These are phyloP conservation scores for Xyrichtys novacula DNA, from an alignment of 2,797 vertebrate species.

Conservation along the genomic window DNA sequence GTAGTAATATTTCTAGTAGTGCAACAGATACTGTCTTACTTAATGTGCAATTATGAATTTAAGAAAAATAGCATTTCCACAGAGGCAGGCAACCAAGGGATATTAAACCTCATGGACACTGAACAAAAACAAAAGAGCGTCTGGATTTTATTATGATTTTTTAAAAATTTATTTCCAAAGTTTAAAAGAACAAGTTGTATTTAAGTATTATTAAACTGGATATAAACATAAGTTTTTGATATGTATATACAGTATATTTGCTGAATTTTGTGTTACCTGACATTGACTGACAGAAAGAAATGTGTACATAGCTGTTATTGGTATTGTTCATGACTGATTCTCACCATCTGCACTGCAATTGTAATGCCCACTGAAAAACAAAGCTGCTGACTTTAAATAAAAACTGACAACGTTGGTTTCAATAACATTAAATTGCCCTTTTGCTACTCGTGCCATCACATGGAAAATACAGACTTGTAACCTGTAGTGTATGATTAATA, in stretches of 20 bases:
- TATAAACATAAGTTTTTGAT: no score
- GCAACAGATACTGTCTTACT: neutral
- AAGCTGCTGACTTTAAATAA: no score
- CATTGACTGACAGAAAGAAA: slow-evolving; percentile 1
- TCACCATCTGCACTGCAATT: neutral
- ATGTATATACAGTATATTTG: no score
- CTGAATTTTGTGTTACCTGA: neutral
- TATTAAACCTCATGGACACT: neutral
- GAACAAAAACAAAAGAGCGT: neutral
- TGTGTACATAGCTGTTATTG: neutral
- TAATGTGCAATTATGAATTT: neutral
- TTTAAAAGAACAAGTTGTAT: neutral
- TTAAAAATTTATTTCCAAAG: neutral
- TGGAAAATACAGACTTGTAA: neutral
- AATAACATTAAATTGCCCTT: slow-evolving; percentile 10
- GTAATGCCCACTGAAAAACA: no score
- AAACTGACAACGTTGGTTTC: slow-evolving; percentile 6
- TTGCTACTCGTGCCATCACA: neutral
- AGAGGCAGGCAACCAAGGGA: neutral
- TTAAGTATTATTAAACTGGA: no score
- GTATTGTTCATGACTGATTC: neutral
- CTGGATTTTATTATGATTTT: neutral
- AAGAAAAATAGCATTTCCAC: neutral
- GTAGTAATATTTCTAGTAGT: neutral
- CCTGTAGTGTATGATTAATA: neutral